Conservation (phyloP, 2,113 vertebrate genomes). For the Pseudolaguvia tuberculata region DNA sequence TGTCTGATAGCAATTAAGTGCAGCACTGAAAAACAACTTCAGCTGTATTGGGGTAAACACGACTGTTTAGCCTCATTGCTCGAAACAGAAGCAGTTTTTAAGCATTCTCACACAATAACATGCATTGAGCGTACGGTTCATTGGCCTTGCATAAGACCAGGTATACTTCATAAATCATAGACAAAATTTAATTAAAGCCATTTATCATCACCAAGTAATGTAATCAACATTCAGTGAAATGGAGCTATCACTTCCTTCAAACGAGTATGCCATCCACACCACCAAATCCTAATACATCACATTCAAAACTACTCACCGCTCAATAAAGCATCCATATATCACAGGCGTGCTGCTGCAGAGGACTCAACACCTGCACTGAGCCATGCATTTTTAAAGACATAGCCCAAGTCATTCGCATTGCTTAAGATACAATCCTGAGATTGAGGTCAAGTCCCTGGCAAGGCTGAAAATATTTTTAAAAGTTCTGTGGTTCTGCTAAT, state of each 20-base stretch:
- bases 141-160: slow-evolving; percentile 34
- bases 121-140: slow-evolving; percentile 44
- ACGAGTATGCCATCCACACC: slow-evolving; percentile 41
- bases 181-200: slow-evolving; percentile 55
- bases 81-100: neutral
- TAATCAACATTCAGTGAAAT: slow-evolving; percentile 52
- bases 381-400: slow-evolving; percentile 44
- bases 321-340: slow-evolving; percentile 57
- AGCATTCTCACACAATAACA: slow-evolving; percentile 32
- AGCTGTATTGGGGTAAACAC: slow-evolving; percentile 16
- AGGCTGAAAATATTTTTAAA: slow-evolving; percentile 53
- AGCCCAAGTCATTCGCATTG: slow-evolving; percentile 32
- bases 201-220: slow-evolving; percentile 54
- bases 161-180: slow-evolving; percentile 55
- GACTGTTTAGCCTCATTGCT: slow-evolving; percentile 5
- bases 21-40: neutral
- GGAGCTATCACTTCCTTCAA: slow-evolving; percentile 50
- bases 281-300: slow-evolving; percentile 54
- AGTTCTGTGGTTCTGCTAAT: slow-evolving; percentile 55
- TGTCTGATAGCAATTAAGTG: neutral
- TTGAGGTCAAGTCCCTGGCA: slow-evolving; percentile 40
- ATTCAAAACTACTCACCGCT: slow-evolving; percentile 53
- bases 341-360: slow-evolving; percentile 30
- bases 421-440: slow-evolving; percentile 27
- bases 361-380: slow-evolving; percentile 40